Conservation (phyloP, 2,888 invertebrate species). For the Diarsia dahlii region DNA sequence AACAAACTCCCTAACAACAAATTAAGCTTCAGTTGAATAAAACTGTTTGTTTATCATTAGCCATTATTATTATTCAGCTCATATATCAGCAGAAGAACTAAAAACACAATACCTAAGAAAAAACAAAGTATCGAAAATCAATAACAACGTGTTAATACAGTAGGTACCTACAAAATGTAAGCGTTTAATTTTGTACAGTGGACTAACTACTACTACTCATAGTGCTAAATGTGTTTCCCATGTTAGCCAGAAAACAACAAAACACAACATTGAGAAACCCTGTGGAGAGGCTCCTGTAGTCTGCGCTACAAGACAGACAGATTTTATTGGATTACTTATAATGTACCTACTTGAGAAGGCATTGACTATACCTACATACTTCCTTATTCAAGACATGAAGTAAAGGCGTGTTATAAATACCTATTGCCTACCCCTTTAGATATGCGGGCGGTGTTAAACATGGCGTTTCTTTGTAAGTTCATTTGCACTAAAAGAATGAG, state of each 20-base stretch:
- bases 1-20: neutral
- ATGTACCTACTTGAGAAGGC: neutral
- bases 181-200: too few relatives aligned
- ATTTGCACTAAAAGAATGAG: conserved; percentile 17
- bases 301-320: neutral
- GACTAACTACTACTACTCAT: neutral
- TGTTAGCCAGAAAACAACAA: neutral
- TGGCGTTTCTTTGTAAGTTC: conserved; percentile 14
- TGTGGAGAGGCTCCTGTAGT: neutral
- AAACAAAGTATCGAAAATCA: conserved; percentile 8
- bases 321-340: conserved; percentile 17
- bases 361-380: neutral
- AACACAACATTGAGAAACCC: conserved; percentile 8
- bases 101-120: neutral
- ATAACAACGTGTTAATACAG: conserved; percentile 5
- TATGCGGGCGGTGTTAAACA: neutral
- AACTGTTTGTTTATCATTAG: neutral
- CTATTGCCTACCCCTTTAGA: neutral
- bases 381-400: neutral
- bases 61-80: neutral
- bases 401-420: neutral
- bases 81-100: neutral
- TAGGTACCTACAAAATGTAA: neutral
- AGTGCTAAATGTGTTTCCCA: conserved; percentile 1
- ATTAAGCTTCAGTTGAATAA: neutral